Evolutionary conservation across 1,140 invertebrate genomes (phyloP).

Genomic region (Tachypleus tridentatus): DNA sequence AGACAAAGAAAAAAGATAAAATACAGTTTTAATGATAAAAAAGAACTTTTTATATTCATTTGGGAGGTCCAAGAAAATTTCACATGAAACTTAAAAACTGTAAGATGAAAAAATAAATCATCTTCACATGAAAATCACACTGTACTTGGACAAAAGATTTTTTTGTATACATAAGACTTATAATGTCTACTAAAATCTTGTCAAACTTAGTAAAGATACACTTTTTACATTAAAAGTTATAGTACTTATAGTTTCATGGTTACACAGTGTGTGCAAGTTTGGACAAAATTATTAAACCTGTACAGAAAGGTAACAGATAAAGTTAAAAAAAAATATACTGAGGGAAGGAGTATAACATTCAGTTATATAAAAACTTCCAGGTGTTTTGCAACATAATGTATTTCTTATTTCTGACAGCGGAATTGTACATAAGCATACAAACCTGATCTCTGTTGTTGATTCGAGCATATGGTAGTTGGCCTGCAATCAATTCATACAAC

Average conservation of each 20-base stretch:
- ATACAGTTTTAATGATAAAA: too few species aligned
- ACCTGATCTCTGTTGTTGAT: slow-evolving; percentile 88
- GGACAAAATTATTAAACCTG: not conserved
- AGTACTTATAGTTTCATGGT: not conserved
- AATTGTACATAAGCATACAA: not conserved
- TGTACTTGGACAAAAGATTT: too few species aligned
- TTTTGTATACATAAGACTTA: too few species aligned
- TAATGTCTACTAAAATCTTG: too few species aligned
- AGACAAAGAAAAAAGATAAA: too few species aligned
- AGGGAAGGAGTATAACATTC: not conserved
- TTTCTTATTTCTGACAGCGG: not conserved
- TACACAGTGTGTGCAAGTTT: not conserved
- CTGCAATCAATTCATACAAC: slow-evolving; percentile 83
- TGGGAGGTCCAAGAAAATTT: too few species aligned
- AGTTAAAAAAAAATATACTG: slow-evolving; percentile 1
- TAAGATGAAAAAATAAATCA: too few species aligned
- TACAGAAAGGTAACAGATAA: not conserved
- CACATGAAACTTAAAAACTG: too few species aligned
- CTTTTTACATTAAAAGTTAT: too few species aligned
- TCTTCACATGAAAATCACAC: too few species aligned
- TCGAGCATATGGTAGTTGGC: slow-evolving; percentile 79
- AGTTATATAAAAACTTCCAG: not conserved
- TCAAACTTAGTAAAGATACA: too few species aligned
- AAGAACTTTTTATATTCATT: too few species aligned
- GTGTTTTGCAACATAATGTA: slow-evolving; percentile 1